phyloP scores from a whole-genome alignment of 2,113 vertebrate species.

The Isurus oxyrinchus region DNA sequence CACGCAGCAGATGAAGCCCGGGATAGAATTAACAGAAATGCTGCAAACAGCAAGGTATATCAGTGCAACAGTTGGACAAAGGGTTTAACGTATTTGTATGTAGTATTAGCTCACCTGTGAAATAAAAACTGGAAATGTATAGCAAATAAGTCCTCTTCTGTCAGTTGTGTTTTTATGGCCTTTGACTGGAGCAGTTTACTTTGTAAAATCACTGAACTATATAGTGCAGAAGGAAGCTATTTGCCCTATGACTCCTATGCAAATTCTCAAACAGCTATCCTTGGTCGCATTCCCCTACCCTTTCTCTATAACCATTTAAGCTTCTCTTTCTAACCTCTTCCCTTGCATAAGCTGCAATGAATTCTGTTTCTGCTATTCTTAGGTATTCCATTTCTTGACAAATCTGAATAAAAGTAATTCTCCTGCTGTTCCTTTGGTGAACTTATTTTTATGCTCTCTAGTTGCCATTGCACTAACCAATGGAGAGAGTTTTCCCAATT shows the following conservation, averaged over 20 bases:
- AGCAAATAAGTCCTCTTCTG: background rate
- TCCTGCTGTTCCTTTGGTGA: background rate
- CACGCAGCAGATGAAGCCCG: slow-evolving; percentile 92
- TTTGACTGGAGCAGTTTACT: background rate
- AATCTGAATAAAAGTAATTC: background rate
- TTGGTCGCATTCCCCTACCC: background rate
- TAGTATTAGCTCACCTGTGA: background rate
- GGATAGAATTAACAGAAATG: slow-evolving; percentile 81
- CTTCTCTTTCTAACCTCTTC: background rate
- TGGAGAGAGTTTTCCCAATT: background rate
- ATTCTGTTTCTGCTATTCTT: background rate
- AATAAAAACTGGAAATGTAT: background rate
- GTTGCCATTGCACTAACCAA: background rate
- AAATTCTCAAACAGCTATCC: background rate
- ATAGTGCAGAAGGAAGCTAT: background rate
- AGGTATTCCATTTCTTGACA: background rate
- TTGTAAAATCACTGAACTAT: background rate
- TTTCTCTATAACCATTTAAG: background rate
- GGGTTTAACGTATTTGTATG: background rate
- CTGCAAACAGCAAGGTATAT: slow-evolving; percentile 83
- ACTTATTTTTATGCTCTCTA: background rate
- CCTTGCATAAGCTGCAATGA: background rate
- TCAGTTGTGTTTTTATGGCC: background rate
- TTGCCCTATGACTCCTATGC: background rate
- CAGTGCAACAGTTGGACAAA: background rate